Evolutionary conservation across 2,113 vertebrate genomes (phyloP).

Genomic region (Abramis brama): DNA sequence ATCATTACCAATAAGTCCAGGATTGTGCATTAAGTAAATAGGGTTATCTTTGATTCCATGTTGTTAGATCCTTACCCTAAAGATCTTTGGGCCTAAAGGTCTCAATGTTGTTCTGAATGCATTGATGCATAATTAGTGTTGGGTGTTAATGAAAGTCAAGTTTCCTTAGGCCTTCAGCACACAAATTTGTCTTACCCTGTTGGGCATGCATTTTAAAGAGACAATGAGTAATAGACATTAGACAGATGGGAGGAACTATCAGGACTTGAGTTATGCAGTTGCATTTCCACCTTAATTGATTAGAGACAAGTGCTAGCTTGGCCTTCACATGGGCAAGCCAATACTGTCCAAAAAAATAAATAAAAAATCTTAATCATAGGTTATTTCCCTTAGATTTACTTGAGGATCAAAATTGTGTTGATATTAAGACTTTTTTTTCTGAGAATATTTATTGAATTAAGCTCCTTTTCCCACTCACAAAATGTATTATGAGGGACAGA

Average conservation of each 20-base stretch:
- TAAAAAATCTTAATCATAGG: neutral
- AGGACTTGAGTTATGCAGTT: constrained; percentile 17
- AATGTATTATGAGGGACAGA: neutral
- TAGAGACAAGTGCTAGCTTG: neutral
- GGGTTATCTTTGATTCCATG: neutral
- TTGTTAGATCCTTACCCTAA: neutral
- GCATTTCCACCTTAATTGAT: constrained; percentile 14
- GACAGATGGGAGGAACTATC: constrained; percentile 1
- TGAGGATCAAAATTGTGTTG: neutral
- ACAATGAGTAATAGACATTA: neutral
- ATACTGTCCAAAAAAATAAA: neutral
- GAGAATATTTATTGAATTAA: neutral
- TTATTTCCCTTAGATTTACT: too few species aligned
- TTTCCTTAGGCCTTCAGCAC: neutral
- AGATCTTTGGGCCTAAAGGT: neutral
- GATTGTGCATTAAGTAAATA: neutral
- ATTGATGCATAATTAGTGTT: neutral
- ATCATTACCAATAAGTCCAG: neutral
- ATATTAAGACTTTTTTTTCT: neutral
- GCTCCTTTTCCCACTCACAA: neutral
- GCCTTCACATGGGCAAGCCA: neutral
- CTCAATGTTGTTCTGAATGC: neutral
- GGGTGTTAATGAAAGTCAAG: neutral
- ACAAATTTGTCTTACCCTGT: neutral
- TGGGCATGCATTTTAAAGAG: neutral